Base-by-base conservation (phyloP, 2,888 invertebrate species). In the Euplexia lucipara region DNA sequence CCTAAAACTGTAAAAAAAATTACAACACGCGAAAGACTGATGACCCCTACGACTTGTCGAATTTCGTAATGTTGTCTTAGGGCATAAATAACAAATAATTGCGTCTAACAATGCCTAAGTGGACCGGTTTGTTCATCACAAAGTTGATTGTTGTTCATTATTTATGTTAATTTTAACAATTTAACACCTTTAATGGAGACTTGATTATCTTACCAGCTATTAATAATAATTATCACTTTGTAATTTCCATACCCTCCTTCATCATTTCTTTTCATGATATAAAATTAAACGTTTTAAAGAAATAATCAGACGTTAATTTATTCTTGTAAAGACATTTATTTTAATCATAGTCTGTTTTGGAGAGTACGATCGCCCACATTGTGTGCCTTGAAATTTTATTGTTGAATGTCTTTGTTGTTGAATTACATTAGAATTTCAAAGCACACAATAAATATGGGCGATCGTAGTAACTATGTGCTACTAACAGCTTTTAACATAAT, bases 141-240 rank as follows among this genome's bases (percentile, higher is more conserved):
- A n/a, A 42, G 22, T 44, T 44, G 9, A 64, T 68, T 48, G 26
- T 39, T 53, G 30, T 63, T 62, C 12, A 49, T 39, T 41, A 42
- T 45, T 68, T 57, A 64, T 68, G 58, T 34, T 68, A 69, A 64
- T 68, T 56, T 68, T 57, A 60, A 64, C 22, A 30, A 37, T n/a
- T 56, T 57, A 26, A 47, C 58, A 58, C 45, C 37, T 69, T 26
- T 37, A 56, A 32, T 34, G 10, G n/a, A 7, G 12, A 18, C 26
- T 47, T 30, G 34, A 14, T 59, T 59, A 59, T 44, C 57, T 44
- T 68, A 30, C 18, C 37, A 6, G 12, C 22, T 4, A 57, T 44
- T 45, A n/a, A 14, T 30, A 18, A 37, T 30, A 37, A 45, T 45
- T 22, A 18, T 68, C n/a, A 10, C 35, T 6, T 34, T 42, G 16